These are phyloP conservation scores for Gallinago media DNA, from an alignment of 2,113 vertebrate genomes.

Conservation along the genomic window DNA sequence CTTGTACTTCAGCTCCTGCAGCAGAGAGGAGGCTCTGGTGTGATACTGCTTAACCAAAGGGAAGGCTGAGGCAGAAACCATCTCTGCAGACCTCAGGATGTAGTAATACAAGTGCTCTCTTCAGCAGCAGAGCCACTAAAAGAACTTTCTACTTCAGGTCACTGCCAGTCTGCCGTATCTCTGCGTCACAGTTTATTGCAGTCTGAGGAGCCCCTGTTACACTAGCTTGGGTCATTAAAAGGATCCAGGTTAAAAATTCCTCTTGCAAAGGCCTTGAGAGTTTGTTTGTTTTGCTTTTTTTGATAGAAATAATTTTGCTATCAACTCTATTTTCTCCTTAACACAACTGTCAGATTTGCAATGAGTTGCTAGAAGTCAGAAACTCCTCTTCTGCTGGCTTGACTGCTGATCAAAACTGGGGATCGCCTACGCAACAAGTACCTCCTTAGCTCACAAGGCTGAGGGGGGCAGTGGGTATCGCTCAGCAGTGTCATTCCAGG, in stretches of 20 bases:
- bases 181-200: neutral
- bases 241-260: neutral
- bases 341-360: neutral
- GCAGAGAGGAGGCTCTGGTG: neutral
- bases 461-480: neutral
- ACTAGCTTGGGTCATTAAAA: neutral
- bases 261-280: neutral
- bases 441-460: neutral
- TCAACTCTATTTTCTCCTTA: neutral
- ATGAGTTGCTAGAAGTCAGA: neutral
- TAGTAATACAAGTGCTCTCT: neutral
- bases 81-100: neutral
- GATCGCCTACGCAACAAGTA: neutral
- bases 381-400: neutral
- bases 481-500: neutral
- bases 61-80: neutral
- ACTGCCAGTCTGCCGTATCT: neutral
- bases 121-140: neutral
- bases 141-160: neutral
- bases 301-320: neutral
- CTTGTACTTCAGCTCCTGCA: neutral
- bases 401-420: neutral
- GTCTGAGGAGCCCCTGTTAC: neutral
- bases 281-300: neutral
- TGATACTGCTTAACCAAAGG: rapidly evolving